Percentiles rank a stretch among this genome's conserved stretches.
These are phyloP conservation scores for Struthidea cinerea DNA, from an alignment of 2,113 vertebrate species.

Conservation along the genomic window DNA sequence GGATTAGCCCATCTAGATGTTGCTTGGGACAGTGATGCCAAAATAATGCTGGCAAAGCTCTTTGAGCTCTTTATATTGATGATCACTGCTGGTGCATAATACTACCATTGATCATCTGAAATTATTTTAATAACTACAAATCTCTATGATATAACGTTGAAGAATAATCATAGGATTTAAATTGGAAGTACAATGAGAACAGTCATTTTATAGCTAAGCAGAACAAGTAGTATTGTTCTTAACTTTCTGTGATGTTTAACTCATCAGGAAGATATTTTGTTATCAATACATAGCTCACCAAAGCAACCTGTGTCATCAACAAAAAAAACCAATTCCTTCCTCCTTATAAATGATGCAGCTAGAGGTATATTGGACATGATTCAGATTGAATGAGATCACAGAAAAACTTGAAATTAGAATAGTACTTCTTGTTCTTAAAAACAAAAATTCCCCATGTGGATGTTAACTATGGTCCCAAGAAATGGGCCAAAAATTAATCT, in stretches of 20 bases:
- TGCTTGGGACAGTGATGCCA: neutral
- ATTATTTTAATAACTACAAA: neutral
- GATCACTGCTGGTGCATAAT: neutral
- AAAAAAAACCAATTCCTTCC: neutral
- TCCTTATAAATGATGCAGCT: neutral
- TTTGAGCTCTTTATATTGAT: neutral
- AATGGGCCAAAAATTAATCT: neutral
- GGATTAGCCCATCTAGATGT: neutral
- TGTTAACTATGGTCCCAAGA: neutral
- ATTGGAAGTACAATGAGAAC: neutral
- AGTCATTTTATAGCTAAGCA: neutral
- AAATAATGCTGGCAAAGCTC: neutral
- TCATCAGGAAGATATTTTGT: neutral
- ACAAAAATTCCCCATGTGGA: neutral
- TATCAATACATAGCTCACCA: neutral
- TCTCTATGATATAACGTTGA: neutral
- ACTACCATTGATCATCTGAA: neutral
- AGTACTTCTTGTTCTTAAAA: neutral
- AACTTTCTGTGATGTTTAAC: neutral
- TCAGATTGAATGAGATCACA: neutral
- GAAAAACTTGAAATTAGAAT: neutral
- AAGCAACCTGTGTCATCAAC: neutral
- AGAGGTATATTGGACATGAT: neutral
- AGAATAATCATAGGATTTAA: neutral
- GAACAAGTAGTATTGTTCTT: neutral